Evolutionary conservation across 2,888 invertebrate genomes (phyloP).

Genomic region (Hirtodrosophila histrioides): DNA sequence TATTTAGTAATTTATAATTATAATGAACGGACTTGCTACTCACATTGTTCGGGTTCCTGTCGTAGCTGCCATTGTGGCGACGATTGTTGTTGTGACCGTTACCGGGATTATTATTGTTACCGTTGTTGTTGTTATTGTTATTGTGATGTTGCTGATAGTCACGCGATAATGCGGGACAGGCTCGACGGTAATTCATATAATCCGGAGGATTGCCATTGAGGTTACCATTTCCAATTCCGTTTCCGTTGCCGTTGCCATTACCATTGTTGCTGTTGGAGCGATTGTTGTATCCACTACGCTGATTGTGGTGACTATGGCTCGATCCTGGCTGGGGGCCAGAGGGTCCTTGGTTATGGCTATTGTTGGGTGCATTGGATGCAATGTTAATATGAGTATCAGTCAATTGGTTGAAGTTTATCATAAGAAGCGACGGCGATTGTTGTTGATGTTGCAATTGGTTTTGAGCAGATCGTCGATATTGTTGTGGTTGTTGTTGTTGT

Average conservation of each 20-base stretch:
- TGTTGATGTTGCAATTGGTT: conserved; percentile 45
- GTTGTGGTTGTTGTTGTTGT: conserved; percentile 55
- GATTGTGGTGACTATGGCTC: conserved; percentile 59
- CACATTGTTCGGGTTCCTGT: conserved; percentile 61
- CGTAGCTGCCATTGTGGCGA: conserved; percentile 62
- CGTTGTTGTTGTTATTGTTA: conserved; percentile 37
- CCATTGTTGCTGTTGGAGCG: conserved; percentile 34
- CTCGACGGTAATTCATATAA: conserved; percentile 61
- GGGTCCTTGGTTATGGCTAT: conserved; percentile 68
- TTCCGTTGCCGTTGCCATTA: conserved; percentile 33
- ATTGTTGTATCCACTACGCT: conserved; percentile 52
- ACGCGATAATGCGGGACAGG: conserved; percentile 55
- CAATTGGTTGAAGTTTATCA: conserved; percentile 63
- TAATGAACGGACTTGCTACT: not conserved
- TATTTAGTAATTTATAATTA: no score
- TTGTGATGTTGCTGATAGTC: conserved; percentile 55
- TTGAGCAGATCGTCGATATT: conserved; percentile 50
- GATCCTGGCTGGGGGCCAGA: conserved; percentile 31
- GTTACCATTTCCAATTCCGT: conserved; percentile 32
- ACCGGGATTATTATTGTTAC: conserved; percentile 42
- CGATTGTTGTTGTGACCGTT: conserved; percentile 64
- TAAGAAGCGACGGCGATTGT: conserved; percentile 51
- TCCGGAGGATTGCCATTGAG: conserved; percentile 51
- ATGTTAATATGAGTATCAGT: conserved; percentile 71
- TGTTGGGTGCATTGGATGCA: conserved; percentile 66